These are phyloP conservation scores for Drosophila greeni DNA, from an alignment of 2,888 invertebrate species.

Conservation along the genomic window DNA sequence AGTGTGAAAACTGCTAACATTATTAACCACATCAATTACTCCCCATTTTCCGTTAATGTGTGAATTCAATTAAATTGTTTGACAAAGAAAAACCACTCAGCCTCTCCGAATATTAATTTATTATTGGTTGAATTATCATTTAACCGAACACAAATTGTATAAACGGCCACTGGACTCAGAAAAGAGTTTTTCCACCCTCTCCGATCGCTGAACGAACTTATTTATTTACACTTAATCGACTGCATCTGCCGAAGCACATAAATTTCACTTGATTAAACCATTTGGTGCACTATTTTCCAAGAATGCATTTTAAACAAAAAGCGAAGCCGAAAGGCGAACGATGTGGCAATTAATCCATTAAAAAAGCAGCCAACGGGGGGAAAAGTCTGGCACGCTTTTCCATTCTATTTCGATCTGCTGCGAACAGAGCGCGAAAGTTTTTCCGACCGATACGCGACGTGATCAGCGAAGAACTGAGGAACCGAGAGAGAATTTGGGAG, in stretches of 20 bases:
- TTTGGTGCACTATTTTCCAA: conserved; percentile 62
- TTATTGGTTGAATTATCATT: conserved; percentile 54
- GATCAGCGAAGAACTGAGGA: conserved; percentile 60
- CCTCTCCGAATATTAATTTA: conserved; percentile 55
- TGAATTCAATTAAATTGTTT: conserved; percentile 33
- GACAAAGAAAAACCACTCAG: conserved; percentile 24
- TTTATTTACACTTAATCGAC: conserved; percentile 71
- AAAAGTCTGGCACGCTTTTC: conserved; percentile 58
- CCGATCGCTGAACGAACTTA: conserved; percentile 11
- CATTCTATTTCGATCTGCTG: conserved; percentile 41
- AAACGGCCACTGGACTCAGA: conserved; percentile 9
- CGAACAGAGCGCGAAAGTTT: conserved; percentile 22
- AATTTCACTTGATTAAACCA: conserved; percentile 76
- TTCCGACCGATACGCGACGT: conserved; percentile 44
- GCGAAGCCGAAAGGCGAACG: conserved; percentile 31
- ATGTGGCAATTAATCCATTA: conserved; percentile 70
- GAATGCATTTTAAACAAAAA: conserved; percentile 43
- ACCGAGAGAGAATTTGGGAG: conserved; percentile 19
- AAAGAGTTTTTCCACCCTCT: conserved; percentile 19
- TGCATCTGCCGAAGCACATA: conserved; percentile 65
- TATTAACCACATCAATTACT: conserved; percentile 27
- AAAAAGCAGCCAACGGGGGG: conserved; percentile 31
- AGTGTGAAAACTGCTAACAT: neutral
- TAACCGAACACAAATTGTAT: conserved; percentile 55
- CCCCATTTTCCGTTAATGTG: conserved; percentile 18